Percentiles rank a stretch among this genome's conserved stretches.
Conservation (phyloP, 1,140 invertebrate genomes). For the Lepidotrigona ventralis region DNA sequence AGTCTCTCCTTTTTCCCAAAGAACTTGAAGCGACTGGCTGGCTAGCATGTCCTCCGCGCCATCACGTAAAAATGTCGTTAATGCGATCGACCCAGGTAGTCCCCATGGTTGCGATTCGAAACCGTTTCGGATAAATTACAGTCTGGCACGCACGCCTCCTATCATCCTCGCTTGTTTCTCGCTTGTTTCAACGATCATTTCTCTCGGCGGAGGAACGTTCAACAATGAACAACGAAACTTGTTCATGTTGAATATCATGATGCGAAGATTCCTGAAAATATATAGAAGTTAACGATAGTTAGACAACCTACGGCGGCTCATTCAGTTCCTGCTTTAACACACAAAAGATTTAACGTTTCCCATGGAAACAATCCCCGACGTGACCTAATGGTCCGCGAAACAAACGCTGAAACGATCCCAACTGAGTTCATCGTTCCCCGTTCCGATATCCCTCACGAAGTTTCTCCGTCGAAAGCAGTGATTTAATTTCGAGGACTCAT, state of each 20-base stretch:
- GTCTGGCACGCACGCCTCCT: constrained; percentile 49
- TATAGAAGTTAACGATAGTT: not conserved
- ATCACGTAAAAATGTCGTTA: constrained; percentile 70
- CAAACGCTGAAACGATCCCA: constrained; percentile 70
- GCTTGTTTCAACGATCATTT: not conserved
- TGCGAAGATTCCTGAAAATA: not conserved
- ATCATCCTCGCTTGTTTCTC: constrained; percentile 8
- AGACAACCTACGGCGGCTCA: not conserved
- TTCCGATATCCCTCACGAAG: constrained; percentile 15
- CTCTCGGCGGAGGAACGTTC: not conserved
- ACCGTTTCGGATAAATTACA: constrained; percentile 63
- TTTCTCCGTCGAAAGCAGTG: constrained; percentile 63
- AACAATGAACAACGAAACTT: too few relatives aligned
- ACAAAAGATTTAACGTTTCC: constrained; percentile 35
- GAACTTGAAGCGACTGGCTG: not conserved
- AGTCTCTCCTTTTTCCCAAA: not conserved
- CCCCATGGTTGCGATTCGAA: constrained; percentile 48
- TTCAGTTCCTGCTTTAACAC: not conserved
- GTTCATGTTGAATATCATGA: not conserved
- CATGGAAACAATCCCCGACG: constrained; percentile 54
- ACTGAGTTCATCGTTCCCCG: constrained; percentile 47
- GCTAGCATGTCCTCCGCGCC: constrained; percentile 29
- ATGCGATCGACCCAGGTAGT: constrained; percentile 59
- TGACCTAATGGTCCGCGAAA: constrained; percentile 71
- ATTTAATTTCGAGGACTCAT: constrained; percentile 74